These are phyloP conservation scores for Tinamus major DNA, from an alignment of 2,797 vertebrate species.

Conservation along the genomic window DNA sequence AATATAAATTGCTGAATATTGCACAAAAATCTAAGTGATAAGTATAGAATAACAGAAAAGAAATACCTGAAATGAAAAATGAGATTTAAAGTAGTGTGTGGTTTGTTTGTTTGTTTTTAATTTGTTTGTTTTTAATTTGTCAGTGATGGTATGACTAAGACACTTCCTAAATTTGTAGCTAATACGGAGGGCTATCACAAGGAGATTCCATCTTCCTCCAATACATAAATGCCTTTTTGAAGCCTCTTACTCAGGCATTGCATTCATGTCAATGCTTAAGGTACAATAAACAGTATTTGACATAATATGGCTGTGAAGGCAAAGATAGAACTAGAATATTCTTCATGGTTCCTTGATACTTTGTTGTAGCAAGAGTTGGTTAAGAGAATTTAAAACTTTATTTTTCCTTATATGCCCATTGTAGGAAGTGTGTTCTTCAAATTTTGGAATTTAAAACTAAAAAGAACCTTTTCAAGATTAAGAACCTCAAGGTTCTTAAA, in stretches of 20 bases:
- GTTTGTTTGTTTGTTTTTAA: too few species aligned
- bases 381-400: not conserved
- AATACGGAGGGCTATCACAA: not conserved
- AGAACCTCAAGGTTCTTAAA: too few species aligned
- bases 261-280: fast-evolving
- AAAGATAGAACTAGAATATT: not conserved
- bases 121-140: not conserved
- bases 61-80: not conserved
- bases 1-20: not conserved
- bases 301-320: fast-evolving
- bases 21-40: not conserved
- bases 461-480: not conserved
- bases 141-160: not conserved
- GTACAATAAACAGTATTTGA: not conserved
- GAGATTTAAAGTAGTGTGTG: not conserved
- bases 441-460: not conserved
- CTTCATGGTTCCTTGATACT: not conserved
- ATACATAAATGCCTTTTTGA: not conserved
- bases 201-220: not conserved
- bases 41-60: not conserved
- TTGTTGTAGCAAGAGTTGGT: not conserved
- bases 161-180: not conserved
- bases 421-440: not conserved
- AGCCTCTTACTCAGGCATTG: not conserved
- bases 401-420: not conserved